Conservation (phyloP, 2,113 vertebrate genomes). For the Tetrax tetrax region DNA sequence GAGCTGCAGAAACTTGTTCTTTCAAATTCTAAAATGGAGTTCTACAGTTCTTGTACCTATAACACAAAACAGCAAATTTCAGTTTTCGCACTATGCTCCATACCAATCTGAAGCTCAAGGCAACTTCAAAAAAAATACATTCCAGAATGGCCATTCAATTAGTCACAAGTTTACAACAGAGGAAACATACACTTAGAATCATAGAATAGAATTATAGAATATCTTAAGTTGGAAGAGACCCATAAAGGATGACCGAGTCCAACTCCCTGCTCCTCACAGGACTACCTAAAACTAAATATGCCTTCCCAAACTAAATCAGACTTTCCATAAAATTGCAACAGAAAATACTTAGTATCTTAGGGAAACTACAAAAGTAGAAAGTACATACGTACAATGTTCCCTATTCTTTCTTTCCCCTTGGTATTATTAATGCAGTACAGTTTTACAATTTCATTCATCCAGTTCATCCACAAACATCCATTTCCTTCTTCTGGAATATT, state of each 20-base stretch:
- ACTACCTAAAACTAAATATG: background rate
- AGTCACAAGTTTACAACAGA: background rate
- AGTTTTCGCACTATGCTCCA: constrained; percentile 31
- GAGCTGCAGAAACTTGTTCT: constrained; percentile 66
- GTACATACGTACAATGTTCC: background rate
- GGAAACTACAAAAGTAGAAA: background rate
- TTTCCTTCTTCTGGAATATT: background rate
- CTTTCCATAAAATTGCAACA: background rate
- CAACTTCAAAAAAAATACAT: background rate
- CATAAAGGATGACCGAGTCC: background rate
- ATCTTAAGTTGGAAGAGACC: background rate
- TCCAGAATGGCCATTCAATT: background rate
- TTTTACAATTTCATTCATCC: background rate
- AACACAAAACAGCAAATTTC: constrained; percentile 71
- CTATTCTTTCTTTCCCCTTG: background rate
- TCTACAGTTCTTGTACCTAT: constrained; percentile 73
- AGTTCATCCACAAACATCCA: background rate
- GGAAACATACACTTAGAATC: background rate
- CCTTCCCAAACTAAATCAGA: background rate
- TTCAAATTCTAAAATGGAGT: constrained; percentile 66
- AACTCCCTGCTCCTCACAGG: background rate
- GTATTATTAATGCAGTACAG: background rate
- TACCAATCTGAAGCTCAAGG: background rate
- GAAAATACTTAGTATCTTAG: background rate
- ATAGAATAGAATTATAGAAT: background rate